Evolutionary conservation across 1,140 invertebrate genomes (phyloP).

Genomic region (Saccostrea cuccullata): DNA sequence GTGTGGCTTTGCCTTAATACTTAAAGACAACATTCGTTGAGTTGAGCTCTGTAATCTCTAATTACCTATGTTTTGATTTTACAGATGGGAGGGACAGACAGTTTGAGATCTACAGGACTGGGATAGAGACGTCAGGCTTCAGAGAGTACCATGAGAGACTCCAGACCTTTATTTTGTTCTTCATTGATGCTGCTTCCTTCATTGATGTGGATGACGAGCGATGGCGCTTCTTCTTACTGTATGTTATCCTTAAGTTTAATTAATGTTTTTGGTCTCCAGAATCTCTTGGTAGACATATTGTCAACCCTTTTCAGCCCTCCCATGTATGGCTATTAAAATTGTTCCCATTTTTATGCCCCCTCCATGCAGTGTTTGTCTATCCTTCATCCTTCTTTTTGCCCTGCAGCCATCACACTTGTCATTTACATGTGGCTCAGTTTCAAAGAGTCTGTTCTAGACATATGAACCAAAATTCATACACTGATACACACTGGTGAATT

Average conservation of each 20-base stretch:
- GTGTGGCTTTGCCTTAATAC: no score
- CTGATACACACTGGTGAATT: no score
- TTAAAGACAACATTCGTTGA: no score
- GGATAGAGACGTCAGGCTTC: constrained; percentile 85
- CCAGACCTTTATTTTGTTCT: constrained; percentile 96
- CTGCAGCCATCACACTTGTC: no score
- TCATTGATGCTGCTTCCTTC: constrained; percentile 92
- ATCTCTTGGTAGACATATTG: background rate
- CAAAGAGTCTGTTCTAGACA: no score
- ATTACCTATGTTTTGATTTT: constrained; percentile 40
- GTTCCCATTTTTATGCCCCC: no score
- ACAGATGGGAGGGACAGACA: constrained; percentile 68
- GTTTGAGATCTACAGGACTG: constrained; percentile 88
- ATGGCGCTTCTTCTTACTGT: constrained; percentile 96
- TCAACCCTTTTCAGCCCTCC: background rate
- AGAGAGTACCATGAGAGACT: constrained; percentile 89
- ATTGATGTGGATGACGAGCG: constrained; percentile 95
- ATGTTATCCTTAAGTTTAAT: constrained; percentile 63
- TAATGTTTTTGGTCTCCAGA: background rate
- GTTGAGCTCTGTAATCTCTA: no score
- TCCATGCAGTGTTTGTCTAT: no score
- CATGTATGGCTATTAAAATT: no score
- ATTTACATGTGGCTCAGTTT: no score
- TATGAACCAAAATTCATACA: no score
- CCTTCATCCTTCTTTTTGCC: no score